Conservation (phyloP, 2,113 vertebrate genomes). For the Beaufortia kweichowensis region DNA sequence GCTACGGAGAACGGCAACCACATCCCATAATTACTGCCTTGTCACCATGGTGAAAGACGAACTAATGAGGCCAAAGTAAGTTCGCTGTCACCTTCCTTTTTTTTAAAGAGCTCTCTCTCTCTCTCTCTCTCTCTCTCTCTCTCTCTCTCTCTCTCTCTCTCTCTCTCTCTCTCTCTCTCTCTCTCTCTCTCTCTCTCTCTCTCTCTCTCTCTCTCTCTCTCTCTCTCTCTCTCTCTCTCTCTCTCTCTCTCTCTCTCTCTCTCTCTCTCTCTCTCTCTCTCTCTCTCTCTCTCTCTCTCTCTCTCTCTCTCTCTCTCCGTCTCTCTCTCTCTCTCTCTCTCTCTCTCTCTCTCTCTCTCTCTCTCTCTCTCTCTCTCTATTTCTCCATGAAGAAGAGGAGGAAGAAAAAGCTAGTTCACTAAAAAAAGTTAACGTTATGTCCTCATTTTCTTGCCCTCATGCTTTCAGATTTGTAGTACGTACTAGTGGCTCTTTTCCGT, state of each 20-base stretch:
- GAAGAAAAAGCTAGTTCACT: too few relatives aligned
- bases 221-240: too few relatives aligned
- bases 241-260: too few relatives aligned
- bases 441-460: too few relatives aligned
- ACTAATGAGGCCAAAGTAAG: slow-evolving; percentile 44
- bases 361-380: neutral
- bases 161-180: neutral
- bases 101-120: neutral
- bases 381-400: neutral
- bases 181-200: too few relatives aligned
- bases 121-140: slow-evolving; percentile 11
- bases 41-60: slow-evolving; percentile 15
- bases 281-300: too few relatives aligned
- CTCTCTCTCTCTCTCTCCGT: too few relatives aligned
- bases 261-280: too few relatives aligned
- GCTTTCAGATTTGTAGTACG: too few relatives aligned
- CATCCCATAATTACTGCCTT: slow-evolving; percentile 41
- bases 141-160: neutral
- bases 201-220: too few relatives aligned
- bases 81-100: neutral
- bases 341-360: neutral
- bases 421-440: neutral
- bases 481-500: too few relatives aligned
- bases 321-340: too few relatives aligned
- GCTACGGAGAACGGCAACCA: slow-evolving; percentile 7